phyloP scores from a whole-genome alignment of 2,888 invertebrate species.

The Polia nebulosa region DNA sequence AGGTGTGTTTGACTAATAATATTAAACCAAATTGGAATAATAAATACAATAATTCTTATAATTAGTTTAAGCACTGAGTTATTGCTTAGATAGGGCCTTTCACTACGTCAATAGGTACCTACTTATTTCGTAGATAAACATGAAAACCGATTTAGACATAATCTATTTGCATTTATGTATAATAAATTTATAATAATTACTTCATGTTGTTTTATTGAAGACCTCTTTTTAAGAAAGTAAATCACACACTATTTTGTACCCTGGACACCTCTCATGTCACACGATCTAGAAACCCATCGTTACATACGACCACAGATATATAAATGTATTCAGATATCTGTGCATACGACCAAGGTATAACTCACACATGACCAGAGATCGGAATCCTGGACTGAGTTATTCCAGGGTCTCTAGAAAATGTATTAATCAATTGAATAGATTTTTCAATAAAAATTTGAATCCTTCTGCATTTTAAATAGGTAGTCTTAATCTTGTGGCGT shows the following conservation, averaged over 20 bases:
- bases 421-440: no score
- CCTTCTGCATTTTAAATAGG: no score
- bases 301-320: no score
- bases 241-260: neutral
- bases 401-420: no score
- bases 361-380: no score
- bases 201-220: conserved; percentile 40
- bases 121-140: conserved; percentile 33
- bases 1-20: neutral
- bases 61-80: conserved; percentile 31
- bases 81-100: conserved; percentile 18
- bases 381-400: no score
- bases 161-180: conserved; percentile 37
- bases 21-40: conserved; percentile 46
- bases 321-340: no score
- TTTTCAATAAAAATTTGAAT: no score
- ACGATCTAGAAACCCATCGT: neutral
- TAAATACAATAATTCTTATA: conserved; percentile 50
- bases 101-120: conserved; percentile 15
- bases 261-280: neutral
- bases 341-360: no score
- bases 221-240: neutral
- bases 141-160: conserved; percentile 23
- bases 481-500: no score
- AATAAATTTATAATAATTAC: conserved; percentile 48